Base-by-base conservation (phyloP, 2,113 vertebrate genomes). In the Phrynocephalus versicolor region DNA sequence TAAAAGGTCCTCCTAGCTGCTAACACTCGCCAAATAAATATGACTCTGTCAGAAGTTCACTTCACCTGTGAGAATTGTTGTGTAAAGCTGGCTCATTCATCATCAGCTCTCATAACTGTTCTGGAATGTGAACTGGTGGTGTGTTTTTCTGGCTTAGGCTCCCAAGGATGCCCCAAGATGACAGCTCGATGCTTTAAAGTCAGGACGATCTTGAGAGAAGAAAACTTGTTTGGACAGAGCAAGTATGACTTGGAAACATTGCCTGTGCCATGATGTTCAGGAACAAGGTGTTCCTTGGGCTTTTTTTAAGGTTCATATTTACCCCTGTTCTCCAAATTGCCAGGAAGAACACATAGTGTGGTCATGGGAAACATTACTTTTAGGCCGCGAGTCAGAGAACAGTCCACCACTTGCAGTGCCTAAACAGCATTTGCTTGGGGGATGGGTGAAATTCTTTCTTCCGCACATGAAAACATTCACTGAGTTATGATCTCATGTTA, bases 141-240 rank as follows among this genome's bases (percentile, higher is more conserved):
- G 88, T 90, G 84, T 88, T 90, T n/a, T 89, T 89, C 92, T 87
- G 71, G 85, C 90, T 90, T 90, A 93, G 87, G 84, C 82, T 84
- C 57, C 33, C 73, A 89, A 92, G 84, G 88, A 91, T 93, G 86
- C 93, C 90, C 87, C 81, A 82, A 91, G 92, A 92, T 21, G 88
- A 93, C 93, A 92, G 93, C 90, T 94, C 82, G 81, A 79, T 94
- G 93, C 94, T 92, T 91, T 92, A 93, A 95, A 92, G 88, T 37
- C 83, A 51, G 81, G 83, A 85, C 93, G 95, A 93, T 91, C 93
- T 93, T 19, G 7, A 84, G 87, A 94, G 79, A 90, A 88, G 90
- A 86, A 89, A 92, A 90, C 92, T 94, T 93, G 93, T 94, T 94
- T 91, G 91, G 93, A 93, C 89, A 88, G 76, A 86, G 79, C 85